Evolutionary conservation across 2,113 vertebrate species (phyloP).

Genomic region (Hiodon tergisus): DNA sequence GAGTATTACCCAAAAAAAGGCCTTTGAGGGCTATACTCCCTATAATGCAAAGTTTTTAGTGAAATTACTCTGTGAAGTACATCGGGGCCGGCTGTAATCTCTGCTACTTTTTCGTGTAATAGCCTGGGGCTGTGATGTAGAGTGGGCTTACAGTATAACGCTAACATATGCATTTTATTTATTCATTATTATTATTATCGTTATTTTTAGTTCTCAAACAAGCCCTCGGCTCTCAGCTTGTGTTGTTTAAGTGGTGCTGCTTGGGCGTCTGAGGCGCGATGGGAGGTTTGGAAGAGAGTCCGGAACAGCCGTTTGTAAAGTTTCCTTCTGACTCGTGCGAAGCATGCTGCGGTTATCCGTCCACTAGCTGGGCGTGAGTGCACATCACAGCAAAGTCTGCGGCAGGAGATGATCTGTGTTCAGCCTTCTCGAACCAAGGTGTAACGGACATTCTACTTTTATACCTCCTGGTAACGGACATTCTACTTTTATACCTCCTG

Average conservation of each 20-base stretch:
- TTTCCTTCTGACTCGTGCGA: constrained; percentile 45
- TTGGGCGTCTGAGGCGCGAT: not conserved
- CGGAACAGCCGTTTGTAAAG: constrained; percentile 33
- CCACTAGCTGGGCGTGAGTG: no score
- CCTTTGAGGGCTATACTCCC: constrained; percentile 39
- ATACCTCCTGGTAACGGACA: no score
- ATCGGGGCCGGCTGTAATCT: constrained; percentile 40
- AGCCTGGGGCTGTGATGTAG: constrained; percentile 54
- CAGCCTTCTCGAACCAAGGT: no score
- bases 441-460: no score
- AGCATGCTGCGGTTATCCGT: no score
- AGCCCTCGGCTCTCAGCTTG: not conserved
- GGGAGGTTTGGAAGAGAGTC: not conserved
- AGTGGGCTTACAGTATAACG: constrained; percentile 47
- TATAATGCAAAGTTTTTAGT: constrained; percentile 31
- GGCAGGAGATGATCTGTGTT: no score
- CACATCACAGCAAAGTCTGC: no score
- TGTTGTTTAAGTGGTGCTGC: not conserved
- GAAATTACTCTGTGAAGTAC: constrained; percentile 45
- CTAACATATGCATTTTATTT: constrained; percentile 43
- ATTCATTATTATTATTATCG: not conserved
- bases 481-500: no score
- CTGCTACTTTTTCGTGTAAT: constrained; percentile 39
- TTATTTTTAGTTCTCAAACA: not conserved
- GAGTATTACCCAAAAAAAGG: not conserved